Evolutionary conservation across 1,140 invertebrate species (phyloP).

Genomic region (Achatina immaculata): DNA sequence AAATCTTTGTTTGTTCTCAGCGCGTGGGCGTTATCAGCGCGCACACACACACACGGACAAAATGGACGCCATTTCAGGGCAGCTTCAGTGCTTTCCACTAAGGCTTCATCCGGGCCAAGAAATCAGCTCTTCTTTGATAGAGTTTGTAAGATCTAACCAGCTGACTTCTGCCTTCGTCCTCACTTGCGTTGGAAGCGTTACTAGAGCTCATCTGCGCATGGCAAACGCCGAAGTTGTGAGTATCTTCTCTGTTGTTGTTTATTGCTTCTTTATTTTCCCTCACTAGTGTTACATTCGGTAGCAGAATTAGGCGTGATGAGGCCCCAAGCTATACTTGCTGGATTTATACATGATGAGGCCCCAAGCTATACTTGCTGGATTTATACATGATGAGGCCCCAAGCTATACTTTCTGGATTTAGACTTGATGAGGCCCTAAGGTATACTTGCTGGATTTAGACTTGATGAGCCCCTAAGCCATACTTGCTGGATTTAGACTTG

Average conservation of each 20-base stretch:
- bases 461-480: no score
- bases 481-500: no score
- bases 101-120: constrained; percentile 68
- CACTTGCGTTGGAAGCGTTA: constrained; percentile 72
- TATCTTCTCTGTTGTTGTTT: not conserved
- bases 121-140: constrained; percentile 58
- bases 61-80: constrained; percentile 24
- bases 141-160: constrained; percentile 59
- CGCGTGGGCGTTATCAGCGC: no score
- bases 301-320: not conserved
- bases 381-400: no score
- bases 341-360: not conserved
- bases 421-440: no score
- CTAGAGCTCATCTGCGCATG: constrained; percentile 69
- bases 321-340: not conserved
- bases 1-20: no score
- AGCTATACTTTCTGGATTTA: no score
- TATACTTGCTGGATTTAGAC: no score
- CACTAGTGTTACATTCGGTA: not conserved
- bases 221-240: constrained; percentile 56
- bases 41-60: no score
- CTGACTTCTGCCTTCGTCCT: constrained; percentile 70
- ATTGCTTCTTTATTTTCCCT: not conserved
- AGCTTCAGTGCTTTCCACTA: constrained; percentile 51
- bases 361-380: not conserved